These are phyloP conservation scores for Thamnophis elegans DNA, from an alignment of 2,797 vertebrate species.

Conservation along the genomic window DNA sequence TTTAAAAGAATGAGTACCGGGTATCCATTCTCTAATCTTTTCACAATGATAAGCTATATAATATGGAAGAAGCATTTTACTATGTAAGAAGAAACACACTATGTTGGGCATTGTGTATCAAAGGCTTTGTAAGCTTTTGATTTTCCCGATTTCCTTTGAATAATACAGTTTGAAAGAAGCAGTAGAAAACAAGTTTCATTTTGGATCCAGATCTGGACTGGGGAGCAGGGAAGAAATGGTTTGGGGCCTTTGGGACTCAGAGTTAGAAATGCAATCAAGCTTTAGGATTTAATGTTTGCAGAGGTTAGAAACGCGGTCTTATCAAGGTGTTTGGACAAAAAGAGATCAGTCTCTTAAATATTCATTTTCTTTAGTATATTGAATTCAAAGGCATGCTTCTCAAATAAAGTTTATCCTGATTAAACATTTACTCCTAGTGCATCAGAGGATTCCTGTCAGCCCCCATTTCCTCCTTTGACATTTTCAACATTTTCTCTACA, in stretches of 20 bases:
- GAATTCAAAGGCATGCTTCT: constrained; percentile 12
- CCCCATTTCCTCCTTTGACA: background rate
- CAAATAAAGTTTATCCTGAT: constrained; percentile 12
- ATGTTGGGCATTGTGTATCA: background rate
- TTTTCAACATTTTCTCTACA: background rate
- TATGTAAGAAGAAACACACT: background rate
- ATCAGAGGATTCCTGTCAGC: background rate
- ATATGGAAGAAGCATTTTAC: background rate
- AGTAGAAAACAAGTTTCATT: background rate
- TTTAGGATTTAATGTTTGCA: background rate
- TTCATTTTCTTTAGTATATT: constrained; percentile 1
- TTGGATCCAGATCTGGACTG: background rate
- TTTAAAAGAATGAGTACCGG: background rate
- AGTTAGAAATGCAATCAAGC: background rate
- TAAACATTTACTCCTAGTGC: constrained; percentile 5
- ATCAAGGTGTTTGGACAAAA: background rate
- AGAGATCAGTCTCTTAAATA: background rate
- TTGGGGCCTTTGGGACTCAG: background rate
- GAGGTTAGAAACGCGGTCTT: background rate
- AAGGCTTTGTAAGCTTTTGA: background rate
- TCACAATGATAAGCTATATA: background rate
- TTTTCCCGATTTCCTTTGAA: background rate
- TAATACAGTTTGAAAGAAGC: background rate
- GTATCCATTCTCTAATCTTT: background rate
- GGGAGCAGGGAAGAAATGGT: background rate